Evolutionary conservation across 2,888 invertebrate genomes (phyloP).

Genomic region (Cerceris ruficornis): DNA sequence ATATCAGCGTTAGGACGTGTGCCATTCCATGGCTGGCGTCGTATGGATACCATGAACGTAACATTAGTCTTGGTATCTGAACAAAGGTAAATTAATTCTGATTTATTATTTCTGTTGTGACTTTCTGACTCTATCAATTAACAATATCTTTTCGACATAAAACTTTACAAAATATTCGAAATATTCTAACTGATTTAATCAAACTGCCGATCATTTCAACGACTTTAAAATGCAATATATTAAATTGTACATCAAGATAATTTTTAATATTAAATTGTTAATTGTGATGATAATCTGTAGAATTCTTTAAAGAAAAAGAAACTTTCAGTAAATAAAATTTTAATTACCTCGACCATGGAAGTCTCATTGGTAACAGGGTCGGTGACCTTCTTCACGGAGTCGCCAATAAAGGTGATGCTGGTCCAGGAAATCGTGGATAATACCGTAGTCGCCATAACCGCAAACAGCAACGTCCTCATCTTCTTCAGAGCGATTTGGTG

Average conservation of each 20-base stretch:
- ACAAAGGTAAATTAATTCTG: background rate
- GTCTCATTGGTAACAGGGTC: conserved; percentile 88
- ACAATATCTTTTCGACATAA: too few relatives aligned
- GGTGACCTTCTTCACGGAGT: conserved; percentile 86
- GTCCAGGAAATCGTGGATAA: conserved; percentile 88
- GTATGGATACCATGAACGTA: conserved; percentile 92
- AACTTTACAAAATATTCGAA: too few relatives aligned
- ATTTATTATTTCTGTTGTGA: too few relatives aligned
- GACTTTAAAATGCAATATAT: too few relatives aligned
- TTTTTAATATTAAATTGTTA: too few relatives aligned
- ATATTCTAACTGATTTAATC: too few relatives aligned
- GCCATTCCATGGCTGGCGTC: conserved; percentile 87
- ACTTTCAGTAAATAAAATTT: too few relatives aligned
- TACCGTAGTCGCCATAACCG: conserved; percentile 86
- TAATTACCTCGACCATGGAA: conserved; percentile 84
- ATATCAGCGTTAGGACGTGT: conserved; percentile 86
- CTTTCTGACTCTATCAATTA: too few relatives aligned
- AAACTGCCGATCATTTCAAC: too few relatives aligned
- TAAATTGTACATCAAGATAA: too few relatives aligned
- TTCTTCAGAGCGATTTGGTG: conserved; percentile 89
- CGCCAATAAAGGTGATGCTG: conserved; percentile 90
- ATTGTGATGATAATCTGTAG: too few relatives aligned
- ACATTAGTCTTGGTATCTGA: conserved; percentile 86
- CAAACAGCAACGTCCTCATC: conserved; percentile 88
- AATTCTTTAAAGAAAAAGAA: too few relatives aligned